Conservation (phyloP, 1,140 invertebrate genomes). For the Zaprionus lachaisei region DNA sequence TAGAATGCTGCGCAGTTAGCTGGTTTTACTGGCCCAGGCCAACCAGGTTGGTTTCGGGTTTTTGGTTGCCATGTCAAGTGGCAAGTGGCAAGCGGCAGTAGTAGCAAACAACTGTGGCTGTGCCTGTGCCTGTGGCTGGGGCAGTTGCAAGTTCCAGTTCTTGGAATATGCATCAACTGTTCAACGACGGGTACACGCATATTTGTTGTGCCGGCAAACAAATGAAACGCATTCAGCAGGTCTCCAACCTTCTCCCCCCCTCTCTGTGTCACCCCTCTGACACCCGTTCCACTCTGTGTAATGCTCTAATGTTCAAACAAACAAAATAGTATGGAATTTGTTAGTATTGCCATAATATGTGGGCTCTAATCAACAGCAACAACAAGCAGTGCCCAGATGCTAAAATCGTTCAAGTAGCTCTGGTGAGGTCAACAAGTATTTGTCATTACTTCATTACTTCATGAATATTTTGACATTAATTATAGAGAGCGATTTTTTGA, state of each 20-base stretch:
- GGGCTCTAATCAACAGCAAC: slow-evolving; percentile 32
- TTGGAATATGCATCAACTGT: slow-evolving; percentile 51
- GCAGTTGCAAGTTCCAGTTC: slow-evolving; percentile 55
- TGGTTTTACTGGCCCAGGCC: slow-evolving; percentile 51
- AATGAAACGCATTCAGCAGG: slow-evolving; percentile 42
- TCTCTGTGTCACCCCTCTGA: neutral
- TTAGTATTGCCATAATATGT: slow-evolving; percentile 15
- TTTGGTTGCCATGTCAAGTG: slow-evolving; percentile 79
- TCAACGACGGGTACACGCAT: slow-evolving; percentile 1
- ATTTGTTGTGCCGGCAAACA: slow-evolving; percentile 43
- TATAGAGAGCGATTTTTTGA: neutral
- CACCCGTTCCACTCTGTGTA: neutral
- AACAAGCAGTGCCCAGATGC: slow-evolving; percentile 14
- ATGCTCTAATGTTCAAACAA: slow-evolving; percentile 51
- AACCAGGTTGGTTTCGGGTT: slow-evolving; percentile 55
- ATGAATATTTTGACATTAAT: neutral
- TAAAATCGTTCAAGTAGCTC: neutral
- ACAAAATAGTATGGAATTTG: slow-evolving; percentile 37
- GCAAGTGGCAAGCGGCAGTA: slow-evolving; percentile 41
- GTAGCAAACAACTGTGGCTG: neutral
- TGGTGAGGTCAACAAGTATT: neutral
- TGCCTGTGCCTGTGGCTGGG: neutral
- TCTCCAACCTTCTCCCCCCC: neutral
- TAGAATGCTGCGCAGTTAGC: slow-evolving; percentile 28
- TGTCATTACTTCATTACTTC: neutral